Percentiles rank a stretch among this genome's conserved stretches.
phyloP scores from a whole-genome alignment of 2,113 vertebrate genomes.

The human region DNA sequence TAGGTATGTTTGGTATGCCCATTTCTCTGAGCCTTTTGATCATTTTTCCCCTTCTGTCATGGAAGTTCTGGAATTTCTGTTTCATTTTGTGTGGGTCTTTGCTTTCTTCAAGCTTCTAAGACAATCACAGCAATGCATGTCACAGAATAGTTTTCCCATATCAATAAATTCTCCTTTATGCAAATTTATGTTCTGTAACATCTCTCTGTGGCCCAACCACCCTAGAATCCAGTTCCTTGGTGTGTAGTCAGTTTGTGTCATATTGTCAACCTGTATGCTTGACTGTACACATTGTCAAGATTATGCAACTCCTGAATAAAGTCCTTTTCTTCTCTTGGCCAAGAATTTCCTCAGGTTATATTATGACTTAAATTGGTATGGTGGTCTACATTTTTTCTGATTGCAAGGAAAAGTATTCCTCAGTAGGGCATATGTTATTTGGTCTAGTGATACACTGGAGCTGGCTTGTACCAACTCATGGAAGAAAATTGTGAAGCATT shows the following conservation, averaged over 20 bases:
- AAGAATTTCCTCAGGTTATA: background rate
- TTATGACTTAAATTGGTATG: background rate
- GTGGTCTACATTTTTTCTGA: background rate
- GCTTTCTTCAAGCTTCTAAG: background rate
- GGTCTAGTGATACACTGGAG: background rate
- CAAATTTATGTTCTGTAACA: background rate
- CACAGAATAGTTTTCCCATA: background rate
- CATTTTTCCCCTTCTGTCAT: background rate
- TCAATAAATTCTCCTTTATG: background rate
- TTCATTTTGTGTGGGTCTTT: background rate
- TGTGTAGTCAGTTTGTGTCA: background rate
- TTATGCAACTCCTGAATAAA: background rate
- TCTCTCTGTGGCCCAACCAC: background rate
- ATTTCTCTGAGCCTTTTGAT: background rate
- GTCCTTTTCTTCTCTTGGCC: background rate
- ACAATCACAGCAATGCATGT: background rate
- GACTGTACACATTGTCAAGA: background rate
- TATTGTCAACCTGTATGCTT: background rate
- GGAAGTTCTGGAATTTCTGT: background rate
- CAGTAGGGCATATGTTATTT: background rate
- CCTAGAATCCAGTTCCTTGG: background rate
- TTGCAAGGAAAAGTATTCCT: background rate
- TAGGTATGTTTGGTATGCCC: background rate
- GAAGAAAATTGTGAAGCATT: background rate
- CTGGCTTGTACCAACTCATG: background rate